Base-by-base conservation (phyloP, 2,113 vertebrate species). In the Misgurnus anguillicaudatus region DNA sequence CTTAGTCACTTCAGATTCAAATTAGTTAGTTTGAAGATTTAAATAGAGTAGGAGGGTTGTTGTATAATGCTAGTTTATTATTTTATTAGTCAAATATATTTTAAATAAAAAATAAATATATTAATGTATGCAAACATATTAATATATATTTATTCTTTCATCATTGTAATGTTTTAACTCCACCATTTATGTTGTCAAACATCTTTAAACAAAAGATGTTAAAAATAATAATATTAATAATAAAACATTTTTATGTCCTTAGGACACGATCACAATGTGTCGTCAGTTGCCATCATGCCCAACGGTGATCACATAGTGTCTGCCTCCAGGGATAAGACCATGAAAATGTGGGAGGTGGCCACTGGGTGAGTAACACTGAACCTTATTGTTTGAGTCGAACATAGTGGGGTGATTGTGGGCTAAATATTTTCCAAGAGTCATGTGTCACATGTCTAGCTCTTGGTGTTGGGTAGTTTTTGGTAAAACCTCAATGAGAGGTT, bases 321-420 rank as follows among this genome's bases (percentile, higher is more conserved):
- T 86, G 98, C 95, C 84, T 99, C 98, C 86, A 96, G 98, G 94
- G 98, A 99, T 93, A 99, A 98, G 94, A 98, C 95, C 90, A 99
- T 99, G 86, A 99, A 99, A 92, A 98, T 99, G 97, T 99, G 98
- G 98, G 97, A 99, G 90, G 96, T 99, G 82, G 96, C 98, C 69
- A 99, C 98, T 94, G 98, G 98, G 98, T 99, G 90, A 95, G 96
- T 92, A 79, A 86, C n/a, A 64, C 61, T 86, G 68, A 47, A 21
- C 24, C 41, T 4, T 41, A 38, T 64, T 48, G 48, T n/a, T 31
- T 9, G 41, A 16, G 36, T 16, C 36, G 17, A 10, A 5, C 4
- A 38, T 13, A 53, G 47, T 17, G 13, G 47, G 21, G 13, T 42
- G 21, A 51, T 65, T 77, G 42, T 66, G 21, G 53, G 36, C 9